phyloP scores from a whole-genome alignment of 2,797 vertebrate genomes.

The Siniperca undulata region DNA sequence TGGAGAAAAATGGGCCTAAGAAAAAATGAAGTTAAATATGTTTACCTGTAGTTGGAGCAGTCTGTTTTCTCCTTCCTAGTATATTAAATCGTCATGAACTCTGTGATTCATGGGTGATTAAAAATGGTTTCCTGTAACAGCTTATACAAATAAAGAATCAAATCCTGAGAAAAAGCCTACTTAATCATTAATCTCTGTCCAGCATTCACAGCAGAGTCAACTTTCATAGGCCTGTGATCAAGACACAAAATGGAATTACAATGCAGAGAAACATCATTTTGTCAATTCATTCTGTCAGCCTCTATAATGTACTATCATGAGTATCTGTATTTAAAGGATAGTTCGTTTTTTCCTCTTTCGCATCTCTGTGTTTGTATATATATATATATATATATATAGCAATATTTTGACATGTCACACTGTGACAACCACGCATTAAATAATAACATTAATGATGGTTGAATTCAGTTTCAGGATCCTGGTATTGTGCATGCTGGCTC shows the following conservation, averaged over 20 bases:
- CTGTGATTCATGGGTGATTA: neutral
- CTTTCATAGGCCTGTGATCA: constrained; percentile 18
- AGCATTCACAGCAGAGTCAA: neutral
- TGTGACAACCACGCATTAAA: no score
- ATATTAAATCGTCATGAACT: neutral
- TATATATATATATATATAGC: no score
- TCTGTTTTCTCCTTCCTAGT: neutral
- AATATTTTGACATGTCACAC: no score
- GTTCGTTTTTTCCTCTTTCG: no score
- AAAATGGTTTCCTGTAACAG: constrained; percentile 17
- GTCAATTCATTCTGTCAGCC: neutral
- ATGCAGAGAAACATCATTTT: neutral
- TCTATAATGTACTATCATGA: no score
- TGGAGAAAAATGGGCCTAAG: neutral
- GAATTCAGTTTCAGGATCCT: no score
- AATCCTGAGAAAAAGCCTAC: constrained; percentile 7
- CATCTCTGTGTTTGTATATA: no score
- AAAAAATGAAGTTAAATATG: neutral
- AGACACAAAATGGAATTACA: neutral
- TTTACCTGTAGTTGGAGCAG: neutral
- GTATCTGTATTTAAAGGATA: no score
- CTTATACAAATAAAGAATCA: constrained; percentile 16
- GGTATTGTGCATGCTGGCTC: no score
- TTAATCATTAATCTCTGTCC: constrained; percentile 52
- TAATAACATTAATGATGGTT: no score